These are phyloP conservation scores for Archips crataeganus DNA, from an alignment of 2,888 invertebrate species.

Conservation along the genomic window DNA sequence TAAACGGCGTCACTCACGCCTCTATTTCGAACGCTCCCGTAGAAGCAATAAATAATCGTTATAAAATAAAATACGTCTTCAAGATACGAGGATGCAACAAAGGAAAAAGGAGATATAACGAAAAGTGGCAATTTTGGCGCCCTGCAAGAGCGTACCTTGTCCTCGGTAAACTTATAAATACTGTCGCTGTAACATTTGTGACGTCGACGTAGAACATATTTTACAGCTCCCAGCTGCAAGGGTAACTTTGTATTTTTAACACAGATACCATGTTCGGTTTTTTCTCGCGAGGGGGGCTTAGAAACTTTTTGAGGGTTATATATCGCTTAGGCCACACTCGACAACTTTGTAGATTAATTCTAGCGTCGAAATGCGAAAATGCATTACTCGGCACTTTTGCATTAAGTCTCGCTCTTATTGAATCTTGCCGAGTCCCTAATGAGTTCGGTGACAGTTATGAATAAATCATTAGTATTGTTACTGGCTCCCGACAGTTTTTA, in stretches of 20 bases:
- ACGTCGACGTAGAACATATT: constrained; percentile 47
- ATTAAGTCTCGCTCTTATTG: constrained; percentile 38
- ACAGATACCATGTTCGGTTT: constrained; percentile 65
- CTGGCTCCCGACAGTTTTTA: constrained; percentile 8
- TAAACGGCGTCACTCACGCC: constrained; percentile 41
- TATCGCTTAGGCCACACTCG: constrained; percentile 56
- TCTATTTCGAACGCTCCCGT: constrained; percentile 40
- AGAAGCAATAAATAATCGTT: constrained; percentile 58
- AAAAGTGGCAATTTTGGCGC: constrained; percentile 78
- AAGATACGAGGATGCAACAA: constrained; percentile 64
- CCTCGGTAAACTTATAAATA: constrained; percentile 50
- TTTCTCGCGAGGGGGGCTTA: constrained; percentile 54
- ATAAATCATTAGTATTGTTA: constrained; percentile 33
- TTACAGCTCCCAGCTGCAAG: constrained; percentile 41
- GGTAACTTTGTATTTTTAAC: constrained; percentile 54
- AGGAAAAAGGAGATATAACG: constrained; percentile 67
- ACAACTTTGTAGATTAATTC: constrained; percentile 48
- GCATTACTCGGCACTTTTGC: constrained; percentile 50
- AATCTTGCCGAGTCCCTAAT: constrained; percentile 21
- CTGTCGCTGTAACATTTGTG: constrained; percentile 47
- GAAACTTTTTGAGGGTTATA: constrained; percentile 62
- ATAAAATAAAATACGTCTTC: constrained; percentile 67
- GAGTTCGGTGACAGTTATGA: constrained; percentile 33
- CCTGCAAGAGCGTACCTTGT: constrained; percentile 62
- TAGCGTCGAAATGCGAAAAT: constrained; percentile 45